A percentile compares a stretch with the other conserved stretches of the same genome.
Conservation (phyloP, 2,888 invertebrate species). For the Limnephilus rhombicus region DNA sequence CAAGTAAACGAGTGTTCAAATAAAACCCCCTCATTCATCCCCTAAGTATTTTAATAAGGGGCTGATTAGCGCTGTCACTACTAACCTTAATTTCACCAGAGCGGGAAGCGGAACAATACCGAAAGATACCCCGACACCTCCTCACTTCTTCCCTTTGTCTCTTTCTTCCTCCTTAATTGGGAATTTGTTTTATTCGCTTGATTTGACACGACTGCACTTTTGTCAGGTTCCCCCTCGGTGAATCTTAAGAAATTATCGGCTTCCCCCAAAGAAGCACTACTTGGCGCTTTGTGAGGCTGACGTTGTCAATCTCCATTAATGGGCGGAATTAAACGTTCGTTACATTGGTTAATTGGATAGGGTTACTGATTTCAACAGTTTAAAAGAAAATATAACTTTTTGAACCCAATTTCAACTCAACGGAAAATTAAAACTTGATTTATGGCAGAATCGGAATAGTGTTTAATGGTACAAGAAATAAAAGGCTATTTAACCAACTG, state of each 20-base stretch:
- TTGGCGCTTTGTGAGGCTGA: conserved; percentile 52
- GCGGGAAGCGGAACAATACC: conserved; percentile 22
- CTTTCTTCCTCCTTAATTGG: conserved; percentile 60
- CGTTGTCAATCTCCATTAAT: conserved; percentile 60
- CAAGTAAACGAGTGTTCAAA: conserved; percentile 31
- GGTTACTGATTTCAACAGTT: background rate
- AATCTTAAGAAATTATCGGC: conserved; percentile 49
- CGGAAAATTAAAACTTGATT: too few relatives aligned
- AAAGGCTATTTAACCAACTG: too few relatives aligned
- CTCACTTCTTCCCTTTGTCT: conserved; percentile 42
- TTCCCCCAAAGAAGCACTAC: conserved; percentile 46
- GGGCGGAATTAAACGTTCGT: conserved; percentile 17
- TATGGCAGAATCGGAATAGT: too few relatives aligned
- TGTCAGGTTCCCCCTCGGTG: conserved; percentile 43
- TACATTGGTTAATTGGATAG: background rate
- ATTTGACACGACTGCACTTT: conserved; percentile 61
- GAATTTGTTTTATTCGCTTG: conserved; percentile 65
- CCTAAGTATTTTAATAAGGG: conserved; percentile 55
- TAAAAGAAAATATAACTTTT: background rate
- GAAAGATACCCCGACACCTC: conserved; percentile 51
- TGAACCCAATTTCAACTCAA: background rate
- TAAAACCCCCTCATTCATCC: conserved; percentile 23
- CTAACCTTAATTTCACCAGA: conserved; percentile 62
- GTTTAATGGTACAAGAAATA: too few relatives aligned
- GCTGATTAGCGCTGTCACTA: conserved; percentile 63